Evolutionary conservation across 2,888 invertebrate species (phyloP).

Genomic region (Brachylomia viminalis): DNA sequence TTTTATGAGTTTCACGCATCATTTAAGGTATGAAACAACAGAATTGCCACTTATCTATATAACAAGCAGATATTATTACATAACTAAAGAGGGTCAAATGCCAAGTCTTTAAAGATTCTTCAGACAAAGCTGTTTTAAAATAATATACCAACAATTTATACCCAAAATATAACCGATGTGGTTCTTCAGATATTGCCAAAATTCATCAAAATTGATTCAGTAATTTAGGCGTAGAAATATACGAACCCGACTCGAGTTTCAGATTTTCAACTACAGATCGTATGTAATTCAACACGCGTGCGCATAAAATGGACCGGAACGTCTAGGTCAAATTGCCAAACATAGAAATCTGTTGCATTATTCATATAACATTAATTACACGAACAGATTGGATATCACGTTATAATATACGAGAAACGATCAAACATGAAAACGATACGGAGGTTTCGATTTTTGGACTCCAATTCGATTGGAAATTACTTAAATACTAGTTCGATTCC

Average conservation of each 20-base stretch:
- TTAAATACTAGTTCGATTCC: not conserved
- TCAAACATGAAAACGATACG: not conserved
- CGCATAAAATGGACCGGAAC: constrained; percentile 30
- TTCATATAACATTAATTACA: constrained; percentile 7
- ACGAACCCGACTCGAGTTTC: not conserved
- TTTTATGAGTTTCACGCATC: constrained; percentile 2
- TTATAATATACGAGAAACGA: not conserved
- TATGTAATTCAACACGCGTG: constrained; percentile 40
- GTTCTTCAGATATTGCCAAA: not conserved
- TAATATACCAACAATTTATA: not conserved
- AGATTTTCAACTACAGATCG: not conserved
- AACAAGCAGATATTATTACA: constrained; percentile 15
- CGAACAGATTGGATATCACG: constrained; percentile 4
- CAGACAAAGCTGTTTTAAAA: constrained; percentile 6
- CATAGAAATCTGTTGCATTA: constrained; percentile 39
- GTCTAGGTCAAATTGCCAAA: constrained; percentile 42
- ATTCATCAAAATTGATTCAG: not conserved
- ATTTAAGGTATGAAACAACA: not conserved
- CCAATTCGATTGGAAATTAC: not conserved
- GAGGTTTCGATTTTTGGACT: not conserved
- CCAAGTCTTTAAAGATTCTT: not conserved
- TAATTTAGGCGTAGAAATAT: not conserved
- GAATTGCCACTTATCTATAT: constrained; percentile 12
- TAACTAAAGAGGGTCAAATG: constrained; percentile 27
- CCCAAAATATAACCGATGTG: no score